Conservation (phyloP, 2,888 invertebrate species). For the Cantharis rufa region DNA sequence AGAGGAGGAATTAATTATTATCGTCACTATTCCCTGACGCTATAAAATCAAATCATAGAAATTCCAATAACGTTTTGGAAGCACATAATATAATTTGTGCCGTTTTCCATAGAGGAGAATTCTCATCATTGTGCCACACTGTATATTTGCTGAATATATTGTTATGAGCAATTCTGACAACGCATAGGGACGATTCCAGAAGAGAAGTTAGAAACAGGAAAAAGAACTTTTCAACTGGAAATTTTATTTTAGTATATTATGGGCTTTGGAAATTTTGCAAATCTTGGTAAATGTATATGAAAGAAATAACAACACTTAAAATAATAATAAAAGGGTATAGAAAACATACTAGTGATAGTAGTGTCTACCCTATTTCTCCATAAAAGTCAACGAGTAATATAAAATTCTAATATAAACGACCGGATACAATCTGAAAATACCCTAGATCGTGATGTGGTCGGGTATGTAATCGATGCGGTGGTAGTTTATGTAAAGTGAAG, state of each 20-base stretch:
- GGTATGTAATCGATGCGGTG: constrained; percentile 51
- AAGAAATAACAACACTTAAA: constrained; percentile 30
- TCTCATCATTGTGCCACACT: not conserved
- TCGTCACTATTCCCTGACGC: too few species aligned
- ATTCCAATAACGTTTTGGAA: too few species aligned
- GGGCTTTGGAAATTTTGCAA: not conserved
- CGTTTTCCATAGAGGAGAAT: too few species aligned
- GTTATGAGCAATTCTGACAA: not conserved
- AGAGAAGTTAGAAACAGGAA: not conserved
- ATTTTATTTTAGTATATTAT: not conserved
- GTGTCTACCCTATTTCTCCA: constrained; percentile 52
- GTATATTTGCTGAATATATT: not conserved
- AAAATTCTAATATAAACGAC: constrained; percentile 56
- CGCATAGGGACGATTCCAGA: not conserved
- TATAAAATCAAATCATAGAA: too few species aligned
- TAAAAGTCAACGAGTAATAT: constrained; percentile 54
- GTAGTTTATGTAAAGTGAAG: constrained; percentile 53
- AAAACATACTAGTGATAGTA: constrained; percentile 47
- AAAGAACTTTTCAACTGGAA: not conserved
- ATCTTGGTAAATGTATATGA: not conserved
- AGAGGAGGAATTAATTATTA: too few species aligned
- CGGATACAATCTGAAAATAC: constrained; percentile 56
- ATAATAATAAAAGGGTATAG: constrained; percentile 45
- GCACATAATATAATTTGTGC: too few species aligned
- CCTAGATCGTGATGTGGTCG: constrained; percentile 46